Conservation (phyloP, 2,888 invertebrate species). For the Harpalus rufipes region DNA sequence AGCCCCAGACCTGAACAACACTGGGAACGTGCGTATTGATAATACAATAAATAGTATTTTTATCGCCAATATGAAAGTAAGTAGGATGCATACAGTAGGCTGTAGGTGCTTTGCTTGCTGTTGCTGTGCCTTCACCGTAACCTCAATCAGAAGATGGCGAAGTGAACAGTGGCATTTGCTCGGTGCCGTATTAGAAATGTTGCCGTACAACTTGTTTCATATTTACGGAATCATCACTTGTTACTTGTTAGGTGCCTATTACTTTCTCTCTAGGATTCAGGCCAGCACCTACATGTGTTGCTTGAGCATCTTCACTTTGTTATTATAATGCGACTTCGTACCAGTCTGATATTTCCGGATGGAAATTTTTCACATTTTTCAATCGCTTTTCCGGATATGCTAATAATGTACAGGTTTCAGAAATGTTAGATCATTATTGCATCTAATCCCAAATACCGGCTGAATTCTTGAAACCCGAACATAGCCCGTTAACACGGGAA, state of each 20-base stretch:
- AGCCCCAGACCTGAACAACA: no score
- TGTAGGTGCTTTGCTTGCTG: no score
- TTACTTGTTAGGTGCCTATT: slow-evolving; percentile 25
- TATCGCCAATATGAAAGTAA: no score
- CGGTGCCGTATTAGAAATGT: background rate
- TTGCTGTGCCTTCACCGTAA: no score
- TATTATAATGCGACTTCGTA: background rate
- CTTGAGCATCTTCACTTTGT: slow-evolving; percentile 46
- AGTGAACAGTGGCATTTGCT: background rate
- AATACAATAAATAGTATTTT: no score
- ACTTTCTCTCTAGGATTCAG: slow-evolving; percentile 40
- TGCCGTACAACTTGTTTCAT: slow-evolving; percentile 44
- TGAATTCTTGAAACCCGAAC: no score
- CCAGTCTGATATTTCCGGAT: slow-evolving; percentile 34
- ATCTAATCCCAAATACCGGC: background rate
- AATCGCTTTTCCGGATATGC: slow-evolving; percentile 33
- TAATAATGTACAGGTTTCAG: slow-evolving; percentile 24
- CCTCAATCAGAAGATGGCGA: no score
- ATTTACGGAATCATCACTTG: slow-evolving; percentile 53
- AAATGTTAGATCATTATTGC: background rate
- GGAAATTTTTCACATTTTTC: slow-evolving; percentile 40
- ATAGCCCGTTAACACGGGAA: no score
- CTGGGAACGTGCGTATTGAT: no score
- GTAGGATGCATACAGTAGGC: no score
- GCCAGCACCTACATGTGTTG: slow-evolving; percentile 50